Conservation (phyloP, 2,113 vertebrate genomes). For the Pelobates fuscus region DNA sequence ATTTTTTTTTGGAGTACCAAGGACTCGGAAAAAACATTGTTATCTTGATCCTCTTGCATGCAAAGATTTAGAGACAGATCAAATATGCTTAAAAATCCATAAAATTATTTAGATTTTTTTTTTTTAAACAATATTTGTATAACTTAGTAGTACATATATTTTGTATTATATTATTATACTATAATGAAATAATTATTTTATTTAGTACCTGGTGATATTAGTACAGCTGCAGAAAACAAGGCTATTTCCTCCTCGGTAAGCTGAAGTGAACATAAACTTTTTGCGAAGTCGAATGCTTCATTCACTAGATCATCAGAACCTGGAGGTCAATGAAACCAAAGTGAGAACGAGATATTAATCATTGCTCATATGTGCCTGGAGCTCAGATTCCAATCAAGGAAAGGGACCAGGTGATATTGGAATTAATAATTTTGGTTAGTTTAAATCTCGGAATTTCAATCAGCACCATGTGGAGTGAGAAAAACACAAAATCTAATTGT, state of each 20-base stretch:
- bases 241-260: conserved; percentile 97
- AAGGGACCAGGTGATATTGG: conserved; percentile 7
- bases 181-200: not conserved
- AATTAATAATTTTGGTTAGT: conserved; percentile 13
- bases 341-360: conserved; percentile 45
- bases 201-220: conserved; percentile 93
- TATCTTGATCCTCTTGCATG: too few relatives aligned
- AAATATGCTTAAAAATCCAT: too few relatives aligned
- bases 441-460: conserved; percentile 34
- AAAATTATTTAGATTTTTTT: too few relatives aligned
- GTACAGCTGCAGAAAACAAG: conserved; percentile 95
- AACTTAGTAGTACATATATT: too few relatives aligned
- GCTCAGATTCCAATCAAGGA: not conserved
- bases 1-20: too few relatives aligned
- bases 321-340: conserved; percentile 61
- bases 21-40: too few relatives aligned
- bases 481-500: conserved; percentile 37
- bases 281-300: conserved; percentile 96
- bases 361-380: conserved; percentile 32
- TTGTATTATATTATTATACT: too few relatives aligned
- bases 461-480: conserved; percentile 29
- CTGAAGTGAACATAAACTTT: conserved; percentile 95
- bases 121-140: too few relatives aligned
- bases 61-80: too few relatives aligned
- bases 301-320: conserved; percentile 96